Percentiles rank a stretch among this genome's conserved stretches.
Evolutionary conservation across 2,797 vertebrate genomes (phyloP).

Genomic region (Pseudochromis fuscus): DNA sequence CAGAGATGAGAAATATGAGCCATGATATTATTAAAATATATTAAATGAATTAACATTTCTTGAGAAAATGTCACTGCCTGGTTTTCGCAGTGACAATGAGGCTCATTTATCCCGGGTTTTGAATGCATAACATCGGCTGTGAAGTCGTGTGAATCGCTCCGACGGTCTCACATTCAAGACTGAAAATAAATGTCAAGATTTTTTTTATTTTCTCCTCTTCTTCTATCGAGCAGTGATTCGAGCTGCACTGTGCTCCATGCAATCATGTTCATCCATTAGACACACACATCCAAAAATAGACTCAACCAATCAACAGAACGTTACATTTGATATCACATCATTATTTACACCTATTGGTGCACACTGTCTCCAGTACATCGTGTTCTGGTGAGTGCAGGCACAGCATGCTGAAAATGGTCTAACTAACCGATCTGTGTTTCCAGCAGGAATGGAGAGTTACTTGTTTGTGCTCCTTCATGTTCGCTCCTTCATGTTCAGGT

Average conservation of each 20-base stretch:
- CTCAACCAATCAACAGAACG: neutral
- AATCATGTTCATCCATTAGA: neutral
- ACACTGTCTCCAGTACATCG: neutral
- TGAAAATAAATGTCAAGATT: neutral
- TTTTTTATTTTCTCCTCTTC: neutral
- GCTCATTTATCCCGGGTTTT: conserved; percentile 1
- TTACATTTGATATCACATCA: too few relatives aligned
- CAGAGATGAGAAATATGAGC: conserved; percentile 6
- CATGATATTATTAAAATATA: conserved; percentile 1
- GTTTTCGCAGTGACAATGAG: conserved; percentile 8
- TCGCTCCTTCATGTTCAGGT: neutral
- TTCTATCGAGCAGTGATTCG: too few relatives aligned
- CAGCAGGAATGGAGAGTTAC: neutral
- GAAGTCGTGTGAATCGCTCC: conserved; percentile 2
- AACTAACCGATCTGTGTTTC: neutral
- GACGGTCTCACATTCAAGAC: neutral
- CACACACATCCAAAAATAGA: neutral
- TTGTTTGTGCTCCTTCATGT: neutral
- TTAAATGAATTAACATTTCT: conserved; percentile 5
- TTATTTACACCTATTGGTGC: too few relatives aligned
- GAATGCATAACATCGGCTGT: conserved; percentile 6
- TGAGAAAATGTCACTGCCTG: neutral
- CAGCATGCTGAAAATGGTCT: neutral
- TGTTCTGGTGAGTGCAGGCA: conserved; percentile 8
- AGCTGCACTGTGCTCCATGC: neutral